Evolutionary conservation across 2,113 vertebrate species (phyloP), one percentile per base, ranked within the genome.

Genomic region (Cryptomyrus ogoouensis): DNA sequence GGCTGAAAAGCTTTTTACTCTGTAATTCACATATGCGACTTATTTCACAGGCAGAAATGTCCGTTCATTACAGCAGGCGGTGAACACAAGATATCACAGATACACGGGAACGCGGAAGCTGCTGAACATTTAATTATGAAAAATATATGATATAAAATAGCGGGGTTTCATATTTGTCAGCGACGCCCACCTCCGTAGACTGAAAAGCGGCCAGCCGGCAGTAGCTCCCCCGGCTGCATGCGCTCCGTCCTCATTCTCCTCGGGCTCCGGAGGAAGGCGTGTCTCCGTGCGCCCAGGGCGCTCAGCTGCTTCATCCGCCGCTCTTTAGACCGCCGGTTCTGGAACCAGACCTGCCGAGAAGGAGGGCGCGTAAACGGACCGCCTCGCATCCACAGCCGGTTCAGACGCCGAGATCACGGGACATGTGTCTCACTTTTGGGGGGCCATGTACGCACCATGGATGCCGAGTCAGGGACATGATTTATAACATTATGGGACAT

Each of bases 241-340:
- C 98, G 96, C 91, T 99, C 98, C 89, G 97, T n/a, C 27, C 98
- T 95, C 97, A 99, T 98, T 93, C 98, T 96, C 91, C 98, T 96
- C 17, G 97, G 97, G 89, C 97, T 97, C 91, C 98, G 97, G 95
- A 98, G 99, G 91, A 99, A 98, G 91, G 98, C 97, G 91, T 99
- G 98, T 89, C 98, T 96, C 42, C 98, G 94, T 2, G 97, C 95
- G 0, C 98, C 96, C 91, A 99, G 95, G 0, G 97, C 97, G 91
- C 98, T 99, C 94, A 99, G 95, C 95, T 99, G 98, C 95, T 99
- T 99, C 98, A 99, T 98, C 50, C 98, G 96, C 84, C 98, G 93
- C 93, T 99, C 98, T 93, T 99, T 99, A 50, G 98, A 99, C 90
- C 98, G 97, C 90, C 98, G 95, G 91, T 99, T 99, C 94, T 99